A percentile compares a stretch with the other conserved stretches of the same genome.
Evolutionary conservation across 2,888 invertebrate genomes (phyloP).

Genomic region (Drymonia ruficornis): DNA sequence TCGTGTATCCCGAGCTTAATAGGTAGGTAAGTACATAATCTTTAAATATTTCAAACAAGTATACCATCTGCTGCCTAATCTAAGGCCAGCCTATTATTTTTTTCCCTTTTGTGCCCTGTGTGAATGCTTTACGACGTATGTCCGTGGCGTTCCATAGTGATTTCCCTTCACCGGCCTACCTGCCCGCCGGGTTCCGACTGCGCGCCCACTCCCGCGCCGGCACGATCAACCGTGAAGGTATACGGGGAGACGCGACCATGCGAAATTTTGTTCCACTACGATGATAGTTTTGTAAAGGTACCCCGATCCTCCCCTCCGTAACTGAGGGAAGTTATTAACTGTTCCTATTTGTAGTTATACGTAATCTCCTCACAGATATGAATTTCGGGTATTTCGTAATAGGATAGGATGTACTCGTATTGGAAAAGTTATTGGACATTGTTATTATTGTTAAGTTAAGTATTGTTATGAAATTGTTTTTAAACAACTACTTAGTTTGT

Average conservation of each 20-base stretch:
- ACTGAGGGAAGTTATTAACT: background rate
- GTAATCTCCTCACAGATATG: background rate
- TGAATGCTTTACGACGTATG: conserved; percentile 58
- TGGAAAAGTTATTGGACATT: too few species aligned
- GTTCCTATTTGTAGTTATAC: background rate
- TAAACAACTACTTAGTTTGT: too few species aligned
- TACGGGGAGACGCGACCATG: conserved; percentile 23
- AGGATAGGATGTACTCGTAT: too few species aligned
- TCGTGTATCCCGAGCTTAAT: too few species aligned
- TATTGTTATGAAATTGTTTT: too few species aligned
- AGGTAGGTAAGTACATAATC: background rate
- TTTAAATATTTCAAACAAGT: background rate
- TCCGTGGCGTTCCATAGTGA: conserved; percentile 55
- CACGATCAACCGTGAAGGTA: conserved; percentile 33
- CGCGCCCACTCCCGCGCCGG: conserved; percentile 1
- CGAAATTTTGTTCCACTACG: conserved; percentile 21
- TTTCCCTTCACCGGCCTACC: conserved; percentile 59
- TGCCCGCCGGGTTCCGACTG: conserved; percentile 5
- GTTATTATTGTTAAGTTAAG: too few species aligned
- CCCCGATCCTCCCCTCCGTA: background rate
- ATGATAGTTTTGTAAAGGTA: conserved; percentile 3
- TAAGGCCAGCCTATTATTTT: conserved; percentile 46
- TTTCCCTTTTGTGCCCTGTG: conserved; percentile 57
- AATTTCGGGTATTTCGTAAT: background rate
- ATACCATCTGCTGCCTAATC: conserved; percentile 30